Base-by-base conservation (phyloP, 2,888 invertebrate genomes). In the Phragmatobia fuliginosa region DNA sequence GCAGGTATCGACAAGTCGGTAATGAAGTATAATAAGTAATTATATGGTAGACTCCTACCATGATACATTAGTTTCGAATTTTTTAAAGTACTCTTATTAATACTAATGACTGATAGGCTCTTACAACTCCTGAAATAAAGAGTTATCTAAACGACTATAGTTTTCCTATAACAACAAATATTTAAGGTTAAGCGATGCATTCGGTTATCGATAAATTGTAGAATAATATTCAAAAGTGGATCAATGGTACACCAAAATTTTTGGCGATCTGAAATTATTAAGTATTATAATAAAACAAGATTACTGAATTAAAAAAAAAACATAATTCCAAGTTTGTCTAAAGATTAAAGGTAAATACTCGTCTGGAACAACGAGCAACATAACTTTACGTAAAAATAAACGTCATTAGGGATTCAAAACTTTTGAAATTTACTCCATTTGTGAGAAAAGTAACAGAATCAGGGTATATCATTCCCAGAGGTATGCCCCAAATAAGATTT, bases 401-500 rank as follows among this genome's bases (percentile, higher is more conserved):
- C 66, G 56, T 73, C 60, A 70, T 62, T 73, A 59, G 67, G 49
- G 68, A 76, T 33, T 80, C 72, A 33, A 64, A 75, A 80, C 59
- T 72, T 73, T 41, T 61, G 41, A 75, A 60, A 41, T 66, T 67
- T 56, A 56, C 64, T 67, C 38, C 69, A 71, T 75, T 76, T 74
- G 74, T 67, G 25, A 38, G 61, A 59, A 59, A 71, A 80, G 70
- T 72, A 79, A 76, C 58, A 69, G 70, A 80, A 80, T 79, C 76
- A 78, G 74, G 64, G 66, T 66, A 41, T 67, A 70, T 68, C 36
- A 45, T 62, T 63, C 52, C 11, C 62, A 68, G 41, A 33, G 10
- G 36, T 74, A 71, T 76, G 78, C 60, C 49, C 67, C 62, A 72
- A 75, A 81, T 77, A 72, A 78, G 76, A 81, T 81, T 76, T 74